Evolutionary conservation across 2,888 invertebrate species (phyloP), one percentile per base, ranked within the genome.

Genomic region (Drosophila pegasa): DNA sequence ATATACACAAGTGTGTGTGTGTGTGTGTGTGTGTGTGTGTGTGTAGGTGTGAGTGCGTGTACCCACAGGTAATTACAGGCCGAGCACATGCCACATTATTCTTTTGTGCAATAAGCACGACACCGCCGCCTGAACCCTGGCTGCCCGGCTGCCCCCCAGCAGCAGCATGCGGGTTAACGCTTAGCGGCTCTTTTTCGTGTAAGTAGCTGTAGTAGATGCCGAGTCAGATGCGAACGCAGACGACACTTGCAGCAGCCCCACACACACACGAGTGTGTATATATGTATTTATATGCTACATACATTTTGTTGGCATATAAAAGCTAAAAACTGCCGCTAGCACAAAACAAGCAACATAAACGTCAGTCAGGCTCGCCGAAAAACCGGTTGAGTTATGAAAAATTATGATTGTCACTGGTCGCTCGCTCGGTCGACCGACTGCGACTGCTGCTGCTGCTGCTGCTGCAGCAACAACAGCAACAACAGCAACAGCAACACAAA

Each of bases 11-110:
- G 8, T 20, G 35, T 35, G 14, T 50, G 47, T 57, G n/a, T 59
- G 71, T 38, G 48, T 56, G 62, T 55, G 68, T 61, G 54, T 63
- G 43, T 38, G 35, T 25, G 38, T 40, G 35, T 58, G 25, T 10
- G 37, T 57, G 41, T 56, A 54, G 45, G 58, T 59, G 27, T 58
- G 71, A 43, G 51, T 61, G 67, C 60, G 71, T 63, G 61, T 69
- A 51, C 33, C 54, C 68, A 63, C 45, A 66, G 77, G 75, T 87
- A 89, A 89, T 86, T 86, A 80, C 73, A 58, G 76, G 61, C 68
- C 63, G 59, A 68, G 83, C 89, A 86, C 85, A 89, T 89, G 85
- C 88, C 88, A 87, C 89, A 86, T 86, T 80, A 89, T 89, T 86
- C 88, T 85, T 87, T 83, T 87, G 83, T 87, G 85, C 88, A 85